phyloP scores from a whole-genome alignment of 2,113 vertebrate genomes.

The Ctenodactylus gundi region DNA sequence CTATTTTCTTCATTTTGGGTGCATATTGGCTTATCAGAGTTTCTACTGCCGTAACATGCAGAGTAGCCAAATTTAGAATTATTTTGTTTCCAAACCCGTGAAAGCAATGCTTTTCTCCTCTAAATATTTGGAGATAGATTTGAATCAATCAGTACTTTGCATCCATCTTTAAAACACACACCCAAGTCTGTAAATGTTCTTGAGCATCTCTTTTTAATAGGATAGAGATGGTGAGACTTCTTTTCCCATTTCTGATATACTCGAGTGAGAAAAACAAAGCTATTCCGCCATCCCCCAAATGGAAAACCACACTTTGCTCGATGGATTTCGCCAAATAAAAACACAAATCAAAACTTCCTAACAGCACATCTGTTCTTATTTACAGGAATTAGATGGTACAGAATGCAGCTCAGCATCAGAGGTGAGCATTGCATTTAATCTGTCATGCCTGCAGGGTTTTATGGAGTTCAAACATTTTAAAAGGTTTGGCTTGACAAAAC shows the following conservation, averaged over 20 bases:
- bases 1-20: not conserved
- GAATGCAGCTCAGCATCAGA: conserved; percentile 54
- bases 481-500: conserved; percentile 60
- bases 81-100: not conserved
- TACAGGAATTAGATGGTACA: conserved; percentile 69
- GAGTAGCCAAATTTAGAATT: not conserved
- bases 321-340: conserved; percentile 70
- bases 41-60: not conserved
- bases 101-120: not conserved
- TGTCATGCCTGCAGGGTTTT: conserved; percentile 56
- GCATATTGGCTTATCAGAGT: not conserved
- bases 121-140: conserved; percentile 29
- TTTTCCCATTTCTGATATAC: conserved; percentile 58
- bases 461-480: conserved; percentile 39
- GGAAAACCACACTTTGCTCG: conserved; percentile 42
- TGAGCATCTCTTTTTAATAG: not conserved
- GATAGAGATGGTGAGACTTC: not conserved
- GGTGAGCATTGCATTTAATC: conserved; percentile 61
- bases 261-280: conserved; percentile 62
- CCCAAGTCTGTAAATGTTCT: not conserved
- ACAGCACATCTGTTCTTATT: conserved; percentile 80
- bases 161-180: conserved; percentile 1
- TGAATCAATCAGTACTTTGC: conserved; percentile 1
- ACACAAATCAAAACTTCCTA: conserved; percentile 72
- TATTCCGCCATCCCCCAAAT: conserved; percentile 40